Evolutionary conservation across 2,113 vertebrate species (phyloP).

Genomic region (Poecilia latipinna): DNA sequence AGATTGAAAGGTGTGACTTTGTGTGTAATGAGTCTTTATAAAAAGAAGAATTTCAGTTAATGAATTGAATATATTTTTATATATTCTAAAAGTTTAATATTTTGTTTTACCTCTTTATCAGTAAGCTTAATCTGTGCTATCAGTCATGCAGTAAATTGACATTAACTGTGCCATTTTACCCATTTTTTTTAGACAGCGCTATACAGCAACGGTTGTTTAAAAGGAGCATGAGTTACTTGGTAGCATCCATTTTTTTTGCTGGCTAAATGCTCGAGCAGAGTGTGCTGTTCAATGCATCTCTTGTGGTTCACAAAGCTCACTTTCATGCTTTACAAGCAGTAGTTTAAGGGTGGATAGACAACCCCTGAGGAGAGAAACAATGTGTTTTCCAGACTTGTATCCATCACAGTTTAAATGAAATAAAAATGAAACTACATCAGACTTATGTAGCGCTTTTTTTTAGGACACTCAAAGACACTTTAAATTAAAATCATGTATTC

Average conservation of each 20-base stretch:
- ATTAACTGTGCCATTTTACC: background rate
- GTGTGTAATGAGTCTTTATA: no score
- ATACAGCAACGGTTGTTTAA: background rate
- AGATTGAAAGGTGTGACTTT: no score
- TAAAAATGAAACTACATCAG: no score
- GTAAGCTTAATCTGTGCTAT: no score
- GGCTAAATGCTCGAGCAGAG: background rate
- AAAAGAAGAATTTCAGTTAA: no score
- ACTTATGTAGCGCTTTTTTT: no score
- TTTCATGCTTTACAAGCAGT: background rate
- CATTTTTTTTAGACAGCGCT: background rate
- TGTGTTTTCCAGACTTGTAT: conserved; percentile 4
- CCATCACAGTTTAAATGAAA: conserved; percentile 7
- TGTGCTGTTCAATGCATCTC: background rate
- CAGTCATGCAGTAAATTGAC: background rate
- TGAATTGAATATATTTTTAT: no score
- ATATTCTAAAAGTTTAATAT: no score
- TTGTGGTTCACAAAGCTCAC: background rate
- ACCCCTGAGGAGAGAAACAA: conserved; percentile 2
- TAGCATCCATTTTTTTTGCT: background rate
- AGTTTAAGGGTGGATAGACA: background rate
- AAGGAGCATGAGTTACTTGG: background rate
- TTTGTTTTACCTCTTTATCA: no score
- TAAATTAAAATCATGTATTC: no score
- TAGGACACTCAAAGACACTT: no score